Evolutionary conservation across 2,113 vertebrate species (phyloP).

Genomic region (Edolisoma coerulescens): DNA sequence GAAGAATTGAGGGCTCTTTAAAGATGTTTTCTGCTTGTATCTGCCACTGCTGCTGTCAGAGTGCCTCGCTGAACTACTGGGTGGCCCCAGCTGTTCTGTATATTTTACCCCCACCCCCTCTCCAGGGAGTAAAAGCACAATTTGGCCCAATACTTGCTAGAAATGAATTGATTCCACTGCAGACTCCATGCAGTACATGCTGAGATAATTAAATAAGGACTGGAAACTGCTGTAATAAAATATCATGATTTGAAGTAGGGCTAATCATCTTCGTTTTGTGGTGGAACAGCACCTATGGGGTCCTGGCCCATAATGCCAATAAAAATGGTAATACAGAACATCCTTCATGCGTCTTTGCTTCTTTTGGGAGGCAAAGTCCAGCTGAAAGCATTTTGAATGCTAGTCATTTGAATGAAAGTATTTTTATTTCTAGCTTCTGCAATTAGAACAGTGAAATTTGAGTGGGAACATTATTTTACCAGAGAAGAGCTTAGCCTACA

Average conservation of each 20-base stretch:
- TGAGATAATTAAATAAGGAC: conserved; percentile 35
- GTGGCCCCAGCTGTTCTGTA: conserved; percentile 53
- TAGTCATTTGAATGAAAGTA: conserved; percentile 31
- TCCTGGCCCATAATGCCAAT: neutral
- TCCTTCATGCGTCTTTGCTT: neutral
- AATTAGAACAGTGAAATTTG: conserved; percentile 45
- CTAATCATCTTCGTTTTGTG: neutral
- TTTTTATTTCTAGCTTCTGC: conserved; percentile 52
- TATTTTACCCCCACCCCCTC: conserved; percentile 31
- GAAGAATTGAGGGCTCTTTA: conserved; percentile 37
- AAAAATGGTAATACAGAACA: neutral
- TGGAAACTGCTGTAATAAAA: conserved; percentile 36
- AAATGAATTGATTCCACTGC: conserved; percentile 33
- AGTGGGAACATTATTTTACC: conserved; percentile 19
- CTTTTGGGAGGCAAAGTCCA: conserved; percentile 3
- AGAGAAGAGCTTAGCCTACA: neutral
- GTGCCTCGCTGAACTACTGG: neutral
- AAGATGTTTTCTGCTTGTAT: conserved; percentile 36
- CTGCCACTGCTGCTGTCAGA: conserved; percentile 25
- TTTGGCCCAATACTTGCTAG: conserved; percentile 38
- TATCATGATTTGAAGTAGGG: neutral
- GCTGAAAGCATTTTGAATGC: conserved; percentile 12
- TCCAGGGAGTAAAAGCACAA: conserved; percentile 15
- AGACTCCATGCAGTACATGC: neutral
- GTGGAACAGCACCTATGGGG: conserved; percentile 20